Evolutionary conservation across 2,113 vertebrate species (phyloP).

Genomic region (Leiothrix lutea): DNA sequence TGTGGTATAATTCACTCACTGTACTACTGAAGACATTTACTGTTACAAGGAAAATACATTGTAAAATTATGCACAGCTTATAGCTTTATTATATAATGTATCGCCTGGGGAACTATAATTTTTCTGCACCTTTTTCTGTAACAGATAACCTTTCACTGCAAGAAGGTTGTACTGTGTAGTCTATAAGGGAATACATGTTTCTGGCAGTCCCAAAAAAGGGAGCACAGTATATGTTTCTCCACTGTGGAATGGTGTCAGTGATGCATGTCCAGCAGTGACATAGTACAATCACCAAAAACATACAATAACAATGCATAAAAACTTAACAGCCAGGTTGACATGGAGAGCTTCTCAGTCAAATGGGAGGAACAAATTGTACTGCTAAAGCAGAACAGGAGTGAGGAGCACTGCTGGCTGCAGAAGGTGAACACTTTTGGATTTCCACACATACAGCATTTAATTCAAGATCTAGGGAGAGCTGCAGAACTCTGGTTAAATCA

Average conservation of each 20-base stretch:
- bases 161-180: not conserved
- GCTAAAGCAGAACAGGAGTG: not conserved
- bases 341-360: not conserved
- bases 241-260: not conserved
- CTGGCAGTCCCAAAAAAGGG: not conserved
- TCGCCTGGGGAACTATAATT: not conserved
- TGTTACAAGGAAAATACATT: not conserved
- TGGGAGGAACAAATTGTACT: not conserved
- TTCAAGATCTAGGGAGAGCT: not conserved
- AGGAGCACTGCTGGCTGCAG: not conserved
- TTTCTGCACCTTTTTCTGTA: not conserved
- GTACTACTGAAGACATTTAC: not conserved
- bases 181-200: not conserved
- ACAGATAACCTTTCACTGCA: not conserved
- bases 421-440: not conserved
- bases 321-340: not conserved
- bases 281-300: not conserved
- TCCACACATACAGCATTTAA: accelerated
- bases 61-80: not conserved
- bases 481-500: not conserved
- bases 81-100: not conserved
- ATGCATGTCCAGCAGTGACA: not conserved
- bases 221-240: not conserved
- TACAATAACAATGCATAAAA: not conserved
- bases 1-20: not conserved